Evolutionary conservation across 2,113 vertebrate species (phyloP).

Genomic region (Camelus dromedarius): DNA sequence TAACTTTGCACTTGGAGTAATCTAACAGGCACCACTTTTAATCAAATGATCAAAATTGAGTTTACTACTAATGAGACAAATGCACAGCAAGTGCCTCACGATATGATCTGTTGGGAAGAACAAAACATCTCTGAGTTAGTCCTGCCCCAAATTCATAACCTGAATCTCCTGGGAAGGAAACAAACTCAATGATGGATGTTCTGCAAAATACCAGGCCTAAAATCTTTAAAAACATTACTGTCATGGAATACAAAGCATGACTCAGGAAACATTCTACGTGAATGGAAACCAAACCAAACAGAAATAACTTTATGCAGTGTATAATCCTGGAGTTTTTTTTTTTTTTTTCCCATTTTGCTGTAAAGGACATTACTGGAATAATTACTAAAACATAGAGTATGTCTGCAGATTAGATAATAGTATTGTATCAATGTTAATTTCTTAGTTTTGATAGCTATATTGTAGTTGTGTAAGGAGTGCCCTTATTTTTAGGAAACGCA

Average conservation of each 20-base stretch:
- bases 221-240: background rate
- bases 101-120: background rate
- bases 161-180: background rate
- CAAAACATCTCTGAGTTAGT: background rate
- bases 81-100: background rate
- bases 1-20: background rate
- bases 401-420: background rate
- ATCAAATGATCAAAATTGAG: background rate
- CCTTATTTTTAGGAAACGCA: background rate
- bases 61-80: background rate
- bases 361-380: background rate
- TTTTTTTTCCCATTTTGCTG: background rate
- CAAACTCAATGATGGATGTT: background rate
- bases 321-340: background rate
- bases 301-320: background rate
- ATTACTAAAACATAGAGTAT: background rate
- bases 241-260: background rate
- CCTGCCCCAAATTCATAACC: too few relatives aligned
- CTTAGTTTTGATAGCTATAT: background rate
- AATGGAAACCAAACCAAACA: background rate
- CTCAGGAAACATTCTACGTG: background rate
- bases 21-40: background rate
- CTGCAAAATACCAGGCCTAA: background rate
- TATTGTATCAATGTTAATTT: background rate
- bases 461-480: background rate